Evolutionary conservation across 1,140 invertebrate species (phyloP), one percentile per base, ranked within the genome.

Genomic region (Helicoverpa armigera): DNA sequence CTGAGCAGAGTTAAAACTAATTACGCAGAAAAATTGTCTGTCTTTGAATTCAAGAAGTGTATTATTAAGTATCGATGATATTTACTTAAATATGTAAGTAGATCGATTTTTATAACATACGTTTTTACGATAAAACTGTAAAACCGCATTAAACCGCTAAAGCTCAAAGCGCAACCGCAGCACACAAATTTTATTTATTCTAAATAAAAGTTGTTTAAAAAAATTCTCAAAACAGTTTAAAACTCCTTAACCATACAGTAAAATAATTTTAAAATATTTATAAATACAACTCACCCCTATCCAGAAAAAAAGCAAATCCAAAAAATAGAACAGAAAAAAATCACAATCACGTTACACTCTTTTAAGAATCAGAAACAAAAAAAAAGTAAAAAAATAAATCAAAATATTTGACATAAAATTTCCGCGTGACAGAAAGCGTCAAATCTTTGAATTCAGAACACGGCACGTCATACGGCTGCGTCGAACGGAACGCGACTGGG

Each of bases 401-500:
- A 67, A 67, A 78, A 77, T 85, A 86, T 88, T 89, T 89, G 88
- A 89, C 88, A 87, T 89, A 61, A 85, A 83, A 82, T 88, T 89
- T 86, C 83, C 77, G 82, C 58, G 74, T 29, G 58, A 79, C 84
- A 84, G 88, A 89, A 89, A 89, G 84, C 88, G 88, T 89, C 88
- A 89, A 89, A 89, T 88, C 43, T 73, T 61, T 80, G 51, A 60
- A 10, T 48, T 56, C 50, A 29, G 29, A 31, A 53, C 50, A 43
- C 65, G 61, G 35, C 83, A 75, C 78, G 82, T 79, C 67, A 63
- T 53, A 23, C 79, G 29, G 14, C 58, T 29, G n/a, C 83, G 78
- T 63, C 60, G 82, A 72, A 77, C 81, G 31, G 53, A 67, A 50
- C 74, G 80, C 79, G 83, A 82, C 85, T 88, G 86, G 54, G 16